A percentile compares a stretch with the other conserved stretches of the same genome.
Evolutionary conservation across 2,797 vertebrate species (phyloP).

Genomic region (Cossypha dichroa): DNA sequence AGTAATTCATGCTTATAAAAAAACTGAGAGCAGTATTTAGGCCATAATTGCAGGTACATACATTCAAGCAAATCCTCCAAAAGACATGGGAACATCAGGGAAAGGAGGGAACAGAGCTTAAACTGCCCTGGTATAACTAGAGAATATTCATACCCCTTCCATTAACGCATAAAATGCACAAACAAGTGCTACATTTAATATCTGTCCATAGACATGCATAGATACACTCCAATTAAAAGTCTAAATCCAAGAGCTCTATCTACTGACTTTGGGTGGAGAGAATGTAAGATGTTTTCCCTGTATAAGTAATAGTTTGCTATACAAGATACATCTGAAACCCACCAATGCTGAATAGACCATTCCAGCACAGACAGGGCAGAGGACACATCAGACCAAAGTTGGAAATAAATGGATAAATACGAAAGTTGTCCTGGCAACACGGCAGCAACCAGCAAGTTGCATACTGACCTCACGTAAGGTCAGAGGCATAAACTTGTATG

Average conservation of each 20-base stretch:
- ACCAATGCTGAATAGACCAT: background rate
- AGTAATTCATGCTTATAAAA: background rate
- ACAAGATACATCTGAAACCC: background rate
- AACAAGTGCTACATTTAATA: background rate
- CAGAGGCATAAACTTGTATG: background rate
- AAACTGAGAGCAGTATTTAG: background rate
- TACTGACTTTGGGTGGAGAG: background rate
- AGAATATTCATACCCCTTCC: background rate
- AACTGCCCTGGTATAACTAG: background rate
- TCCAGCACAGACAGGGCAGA: background rate
- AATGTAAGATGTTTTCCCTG: background rate
- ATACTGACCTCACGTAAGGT: accelerated
- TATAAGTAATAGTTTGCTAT: background rate
- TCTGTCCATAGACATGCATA: accelerated
- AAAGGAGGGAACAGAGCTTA: background rate
- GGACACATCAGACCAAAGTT: background rate
- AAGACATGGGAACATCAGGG: background rate
- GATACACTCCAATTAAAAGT: background rate
- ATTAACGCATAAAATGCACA: background rate
- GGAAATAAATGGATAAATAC: background rate
- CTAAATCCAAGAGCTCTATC: background rate
- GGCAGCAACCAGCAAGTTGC: background rate
- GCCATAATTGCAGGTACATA: background rate
- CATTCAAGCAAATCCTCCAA: background rate
- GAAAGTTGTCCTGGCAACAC: background rate